Evolutionary conservation across 2,888 invertebrate species (phyloP).

Genomic region (Glyphotaelius pellucidus): DNA sequence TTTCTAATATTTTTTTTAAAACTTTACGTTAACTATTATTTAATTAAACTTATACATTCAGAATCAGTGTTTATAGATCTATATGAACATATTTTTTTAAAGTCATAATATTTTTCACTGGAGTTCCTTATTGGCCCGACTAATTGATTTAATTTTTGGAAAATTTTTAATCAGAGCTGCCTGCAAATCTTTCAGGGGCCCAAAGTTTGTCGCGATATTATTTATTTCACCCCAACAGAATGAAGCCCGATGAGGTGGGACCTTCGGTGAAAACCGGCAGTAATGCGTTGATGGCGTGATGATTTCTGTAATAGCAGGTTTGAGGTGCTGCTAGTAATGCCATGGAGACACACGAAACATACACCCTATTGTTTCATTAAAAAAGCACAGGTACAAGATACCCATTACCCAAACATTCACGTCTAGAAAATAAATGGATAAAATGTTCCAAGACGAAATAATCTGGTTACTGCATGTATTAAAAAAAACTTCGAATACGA

Average conservation of each 20-base stretch:
- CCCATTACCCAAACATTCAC: not conserved
- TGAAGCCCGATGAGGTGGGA: not conserved
- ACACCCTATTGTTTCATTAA: slow-evolving; percentile 24
- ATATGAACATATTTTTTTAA: no score
- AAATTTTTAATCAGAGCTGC: not conserved
- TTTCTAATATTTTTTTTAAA: no score
- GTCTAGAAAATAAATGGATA: not conserved
- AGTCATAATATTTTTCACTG: no score
- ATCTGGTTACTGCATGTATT: not conserved
- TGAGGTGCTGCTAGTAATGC: not conserved
- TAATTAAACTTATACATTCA: no score
- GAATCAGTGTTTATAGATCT: no score
- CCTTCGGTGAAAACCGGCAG: slow-evolving; percentile 37
- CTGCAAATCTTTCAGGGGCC: not conserved
- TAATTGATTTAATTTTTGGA: not conserved
- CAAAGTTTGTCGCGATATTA: not conserved
- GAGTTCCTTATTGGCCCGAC: no score
- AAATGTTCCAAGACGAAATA: not conserved
- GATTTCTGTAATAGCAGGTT: slow-evolving; percentile 39
- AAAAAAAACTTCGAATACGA: not conserved
- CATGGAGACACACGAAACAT: slow-evolving; percentile 39
- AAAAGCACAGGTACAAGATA: not conserved
- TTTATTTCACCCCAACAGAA: not conserved
- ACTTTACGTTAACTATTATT: no score
- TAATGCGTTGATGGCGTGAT: slow-evolving; percentile 77